Evolutionary conservation across 2,888 invertebrate species (phyloP).

Genomic region (Opisthograptis luteolata): DNA sequence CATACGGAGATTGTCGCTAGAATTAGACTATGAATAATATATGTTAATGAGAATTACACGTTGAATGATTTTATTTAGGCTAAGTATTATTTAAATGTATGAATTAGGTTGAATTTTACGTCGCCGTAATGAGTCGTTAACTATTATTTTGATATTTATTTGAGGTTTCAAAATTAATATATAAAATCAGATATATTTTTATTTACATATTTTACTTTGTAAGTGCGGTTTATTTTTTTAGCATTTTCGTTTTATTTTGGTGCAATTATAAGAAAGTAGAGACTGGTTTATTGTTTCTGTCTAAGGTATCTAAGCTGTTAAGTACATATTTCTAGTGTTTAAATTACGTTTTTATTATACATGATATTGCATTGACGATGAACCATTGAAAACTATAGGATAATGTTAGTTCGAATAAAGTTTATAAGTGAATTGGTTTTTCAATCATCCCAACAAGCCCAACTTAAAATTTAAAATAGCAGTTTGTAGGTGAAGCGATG

Average conservation of each 20-base stretch:
- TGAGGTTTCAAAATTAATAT: slow-evolving; percentile 65
- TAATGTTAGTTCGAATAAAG: slow-evolving; percentile 69
- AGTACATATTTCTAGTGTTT: slow-evolving; percentile 49
- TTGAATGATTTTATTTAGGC: slow-evolving; percentile 58
- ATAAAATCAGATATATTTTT: slow-evolving; percentile 49
- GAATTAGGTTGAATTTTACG: slow-evolving; percentile 29
- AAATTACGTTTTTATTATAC: slow-evolving; percentile 52
- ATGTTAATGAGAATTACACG: slow-evolving; percentile 59
- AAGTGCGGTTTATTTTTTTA: slow-evolving; percentile 55
- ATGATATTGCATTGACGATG: slow-evolving; percentile 55
- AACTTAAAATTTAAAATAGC: too few relatives aligned
- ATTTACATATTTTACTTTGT: slow-evolving; percentile 54
- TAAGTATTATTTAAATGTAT: slow-evolving; percentile 60
- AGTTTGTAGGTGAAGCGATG: too few relatives aligned
- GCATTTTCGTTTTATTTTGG: slow-evolving; percentile 72
- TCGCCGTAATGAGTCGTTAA: slow-evolving; percentile 35
- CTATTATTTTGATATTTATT: slow-evolving; percentile 68
- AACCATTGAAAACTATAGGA: slow-evolving; percentile 54
- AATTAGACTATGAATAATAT: slow-evolving; percentile 41
- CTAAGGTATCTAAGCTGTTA: slow-evolving; percentile 47
- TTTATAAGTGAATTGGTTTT: slow-evolving; percentile 55
- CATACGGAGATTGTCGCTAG: slow-evolving; percentile 20
- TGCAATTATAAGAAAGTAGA: slow-evolving; percentile 71
- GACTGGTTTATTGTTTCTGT: slow-evolving; percentile 39
- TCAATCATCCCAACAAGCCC: slow-evolving; percentile 27